A percentile compares a stretch with the other conserved stretches of the same genome.
These are phyloP conservation scores for Rhagonycha lutea DNA, from an alignment of 2,888 invertebrate species.

Conservation along the genomic window DNA sequence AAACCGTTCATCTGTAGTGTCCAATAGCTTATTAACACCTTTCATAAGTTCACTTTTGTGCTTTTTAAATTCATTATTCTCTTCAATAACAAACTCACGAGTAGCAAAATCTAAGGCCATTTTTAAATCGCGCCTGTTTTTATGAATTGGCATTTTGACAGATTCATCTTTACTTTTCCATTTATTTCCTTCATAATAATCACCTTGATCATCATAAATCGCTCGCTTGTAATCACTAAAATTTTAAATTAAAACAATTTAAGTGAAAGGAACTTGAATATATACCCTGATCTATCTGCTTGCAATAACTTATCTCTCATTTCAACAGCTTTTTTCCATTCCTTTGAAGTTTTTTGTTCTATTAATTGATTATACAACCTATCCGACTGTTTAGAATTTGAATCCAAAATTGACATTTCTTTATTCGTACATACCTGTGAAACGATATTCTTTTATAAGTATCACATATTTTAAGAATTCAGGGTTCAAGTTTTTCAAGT, in stretches of 20 bases:
- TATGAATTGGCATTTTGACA: slow-evolving; percentile 31
- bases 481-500: no score
- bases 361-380: slow-evolving; percentile 67
- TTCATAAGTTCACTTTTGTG: slow-evolving; percentile 36
- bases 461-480: background rate
- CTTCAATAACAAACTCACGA: slow-evolving; percentile 39
- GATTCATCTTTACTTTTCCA: slow-evolving; percentile 9
- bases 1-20: slow-evolving; percentile 36
- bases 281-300: slow-evolving; percentile 79
- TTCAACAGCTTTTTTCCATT: slow-evolving; percentile 73
- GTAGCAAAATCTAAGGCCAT: slow-evolving; percentile 53
- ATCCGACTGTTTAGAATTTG: slow-evolving; percentile 70
- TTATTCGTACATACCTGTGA: slow-evolving; percentile 71
- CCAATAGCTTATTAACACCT: slow-evolving; percentile 39
- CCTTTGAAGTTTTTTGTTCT: slow-evolving; percentile 62
- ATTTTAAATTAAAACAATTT: slow-evolving; percentile 20
- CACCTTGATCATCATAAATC: slow-evolving; percentile 92
- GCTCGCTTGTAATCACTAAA: slow-evolving; percentile 71
- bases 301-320: slow-evolving; percentile 82
- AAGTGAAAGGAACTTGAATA: background rate
- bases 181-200: slow-evolving; percentile 75
- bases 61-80: slow-evolving; percentile 40
- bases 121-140: slow-evolving; percentile 46
- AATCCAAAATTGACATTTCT: slow-evolving; percentile 68
- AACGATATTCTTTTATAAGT: slow-evolving; percentile 2